These are phyloP conservation scores for Chrysomela aeneicollis DNA, from an alignment of 2,888 invertebrate species.

Conservation along the genomic window DNA sequence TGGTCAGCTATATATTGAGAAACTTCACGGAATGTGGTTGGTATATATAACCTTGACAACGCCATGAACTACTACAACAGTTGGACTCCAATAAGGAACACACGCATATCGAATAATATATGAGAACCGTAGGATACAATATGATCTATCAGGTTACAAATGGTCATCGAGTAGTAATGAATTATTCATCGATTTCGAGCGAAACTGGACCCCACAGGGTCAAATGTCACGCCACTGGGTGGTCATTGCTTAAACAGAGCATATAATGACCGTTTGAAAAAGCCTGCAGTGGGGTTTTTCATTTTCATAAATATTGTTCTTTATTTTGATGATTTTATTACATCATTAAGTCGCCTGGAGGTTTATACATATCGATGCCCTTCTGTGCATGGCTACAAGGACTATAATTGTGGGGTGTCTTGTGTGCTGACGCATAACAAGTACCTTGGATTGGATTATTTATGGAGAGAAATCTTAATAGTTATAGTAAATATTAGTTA, in stretches of 20 bases:
- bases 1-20: too few relatives aligned
- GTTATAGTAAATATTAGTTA: too few relatives aligned
- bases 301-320: slow-evolving; percentile 29
- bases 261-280: slow-evolving; percentile 43
- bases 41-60: background rate
- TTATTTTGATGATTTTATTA: slow-evolving; percentile 50
- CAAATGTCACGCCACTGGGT: slow-evolving; percentile 36
- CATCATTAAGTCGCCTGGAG: slow-evolving; percentile 33
- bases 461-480: too few relatives aligned
- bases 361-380: slow-evolving; percentile 5
- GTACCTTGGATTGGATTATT: too few relatives aligned
- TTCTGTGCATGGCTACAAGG: slow-evolving; percentile 23
- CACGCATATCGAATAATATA: slow-evolving; percentile 2
- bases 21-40: background rate
- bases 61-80: background rate
- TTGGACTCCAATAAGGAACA: background rate
- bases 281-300: slow-evolving; percentile 28
- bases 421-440: slow-evolving; percentile 19
- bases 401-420: slow-evolving; percentile 25
- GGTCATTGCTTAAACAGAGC: slow-evolving; percentile 44
- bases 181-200: background rate
- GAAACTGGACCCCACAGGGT: background rate
- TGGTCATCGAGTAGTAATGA: slow-evolving; percentile 4
- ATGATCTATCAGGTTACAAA: slow-evolving; percentile 3
- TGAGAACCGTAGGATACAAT: background rate